Conservation (phyloP, 2,113 vertebrate genomes). For the Hippocampus guttulatus region DNA sequence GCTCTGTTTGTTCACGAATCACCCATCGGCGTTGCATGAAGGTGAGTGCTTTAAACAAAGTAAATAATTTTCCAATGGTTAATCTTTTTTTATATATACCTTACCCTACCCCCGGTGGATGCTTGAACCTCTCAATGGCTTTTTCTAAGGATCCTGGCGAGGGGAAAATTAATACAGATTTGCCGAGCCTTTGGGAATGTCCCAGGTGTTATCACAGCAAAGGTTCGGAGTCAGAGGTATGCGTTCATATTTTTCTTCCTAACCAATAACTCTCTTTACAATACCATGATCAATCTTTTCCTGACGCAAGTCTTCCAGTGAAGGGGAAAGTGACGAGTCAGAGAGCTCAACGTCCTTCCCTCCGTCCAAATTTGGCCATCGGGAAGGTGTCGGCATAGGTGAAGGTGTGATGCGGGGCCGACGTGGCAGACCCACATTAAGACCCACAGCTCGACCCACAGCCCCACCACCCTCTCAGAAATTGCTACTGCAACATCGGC, state of each 20-base stretch:
- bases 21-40: constrained; percentile 90
- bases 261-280: not conserved
- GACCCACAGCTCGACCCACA: constrained; percentile 60
- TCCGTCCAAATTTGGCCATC: constrained; percentile 56
- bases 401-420: constrained; percentile 33
- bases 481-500: constrained; percentile 73
- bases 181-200: constrained; percentile 97
- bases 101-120: not conserved
- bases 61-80: not conserved
- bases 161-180: constrained; percentile 88
- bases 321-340: constrained; percentile 60
- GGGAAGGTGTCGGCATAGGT: constrained; percentile 61
- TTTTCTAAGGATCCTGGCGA: constrained; percentile 83
- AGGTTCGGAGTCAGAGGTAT: constrained; percentile 71
- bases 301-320: constrained; percentile 64
- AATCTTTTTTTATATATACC: not conserved
- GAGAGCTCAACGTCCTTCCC: constrained; percentile 51
- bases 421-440: constrained; percentile 33
- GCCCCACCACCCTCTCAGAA: constrained; percentile 74
- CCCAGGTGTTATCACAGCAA: constrained; percentile 88
- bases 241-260: not conserved
- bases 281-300: not conserved
- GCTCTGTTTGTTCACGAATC: constrained; percentile 91
- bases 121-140: constrained; percentile 2
- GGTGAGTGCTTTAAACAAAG: constrained; percentile 60